Evolutionary conservation across 2,113 vertebrate genomes (phyloP).

Genomic region (Tragelaphus scriptus): DNA sequence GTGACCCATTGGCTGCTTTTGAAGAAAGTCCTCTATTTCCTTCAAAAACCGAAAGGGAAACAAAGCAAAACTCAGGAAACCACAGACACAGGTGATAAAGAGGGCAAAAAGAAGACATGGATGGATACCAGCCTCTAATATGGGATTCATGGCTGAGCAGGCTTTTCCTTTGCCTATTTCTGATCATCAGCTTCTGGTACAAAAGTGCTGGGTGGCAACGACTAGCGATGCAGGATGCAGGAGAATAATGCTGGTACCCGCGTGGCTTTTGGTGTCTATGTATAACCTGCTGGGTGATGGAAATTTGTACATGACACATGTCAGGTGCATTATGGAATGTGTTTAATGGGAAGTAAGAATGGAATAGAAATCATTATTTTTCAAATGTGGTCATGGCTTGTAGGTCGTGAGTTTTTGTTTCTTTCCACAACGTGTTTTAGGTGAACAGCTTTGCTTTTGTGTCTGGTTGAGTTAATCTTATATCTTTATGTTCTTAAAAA

Average conservation of each 20-base stretch:
- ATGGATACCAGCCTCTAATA: not conserved
- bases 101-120: too few species aligned
- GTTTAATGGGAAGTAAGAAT: not conserved
- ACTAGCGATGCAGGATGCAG: not conserved
- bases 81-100: not conserved
- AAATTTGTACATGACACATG: not conserved
- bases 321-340: not conserved
- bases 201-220: not conserved
- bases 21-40: not conserved
- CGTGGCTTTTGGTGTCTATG: not conserved
- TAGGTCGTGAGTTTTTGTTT: not conserved
- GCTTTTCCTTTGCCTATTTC: not conserved
- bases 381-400: not conserved
- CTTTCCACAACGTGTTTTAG: not conserved
- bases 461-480: slow-evolving; percentile 44
- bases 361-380: not conserved
- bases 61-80: not conserved
- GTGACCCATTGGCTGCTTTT: not conserved
- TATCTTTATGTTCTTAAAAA: slow-evolving; percentile 40
- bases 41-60: not conserved
- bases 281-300: not conserved
- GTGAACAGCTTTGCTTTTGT: slow-evolving; percentile 45
- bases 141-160: not conserved
- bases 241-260: not conserved
- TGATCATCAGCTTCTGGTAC: not conserved